phyloP scores from a whole-genome alignment of 1,140 invertebrate genomes.

The Aphis craccivora region DNA sequence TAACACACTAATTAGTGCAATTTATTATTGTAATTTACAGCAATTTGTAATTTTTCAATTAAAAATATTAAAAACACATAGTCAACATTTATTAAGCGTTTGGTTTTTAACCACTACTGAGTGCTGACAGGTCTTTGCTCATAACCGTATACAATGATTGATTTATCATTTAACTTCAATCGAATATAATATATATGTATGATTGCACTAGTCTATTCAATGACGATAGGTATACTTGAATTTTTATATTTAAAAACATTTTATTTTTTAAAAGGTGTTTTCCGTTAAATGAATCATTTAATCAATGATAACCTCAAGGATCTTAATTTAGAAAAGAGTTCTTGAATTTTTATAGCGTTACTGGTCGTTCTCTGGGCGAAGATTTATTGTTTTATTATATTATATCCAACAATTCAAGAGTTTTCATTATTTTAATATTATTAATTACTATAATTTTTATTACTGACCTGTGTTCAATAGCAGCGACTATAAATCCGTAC shows the following conservation, averaged over 20 bases:
- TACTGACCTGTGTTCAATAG: conserved; percentile 72
- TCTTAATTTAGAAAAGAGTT: background rate
- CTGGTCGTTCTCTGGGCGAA: background rate
- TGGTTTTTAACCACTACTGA: no score
- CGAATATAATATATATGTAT: no score
- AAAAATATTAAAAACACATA: no score
- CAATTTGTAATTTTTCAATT: no score
- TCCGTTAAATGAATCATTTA: background rate
- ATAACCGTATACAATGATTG: no score
- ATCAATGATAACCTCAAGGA: background rate
- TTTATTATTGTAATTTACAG: no score
- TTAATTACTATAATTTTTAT: background rate
- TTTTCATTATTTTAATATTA: background rate
- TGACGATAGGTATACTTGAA: background rate
- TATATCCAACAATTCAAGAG: background rate
- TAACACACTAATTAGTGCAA: no score
- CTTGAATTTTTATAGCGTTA: background rate
- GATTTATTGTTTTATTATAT: background rate
- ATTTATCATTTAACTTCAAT: no score
- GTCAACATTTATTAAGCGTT: no score
- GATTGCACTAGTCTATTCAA: no score
- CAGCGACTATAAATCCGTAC: conserved; percentile 73
- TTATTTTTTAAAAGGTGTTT: background rate
- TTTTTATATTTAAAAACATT: background rate
- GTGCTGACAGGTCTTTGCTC: no score